Evolutionary conservation across 2,113 vertebrate species (phyloP).

Genomic region (Nyctereutes procyonoides): DNA sequence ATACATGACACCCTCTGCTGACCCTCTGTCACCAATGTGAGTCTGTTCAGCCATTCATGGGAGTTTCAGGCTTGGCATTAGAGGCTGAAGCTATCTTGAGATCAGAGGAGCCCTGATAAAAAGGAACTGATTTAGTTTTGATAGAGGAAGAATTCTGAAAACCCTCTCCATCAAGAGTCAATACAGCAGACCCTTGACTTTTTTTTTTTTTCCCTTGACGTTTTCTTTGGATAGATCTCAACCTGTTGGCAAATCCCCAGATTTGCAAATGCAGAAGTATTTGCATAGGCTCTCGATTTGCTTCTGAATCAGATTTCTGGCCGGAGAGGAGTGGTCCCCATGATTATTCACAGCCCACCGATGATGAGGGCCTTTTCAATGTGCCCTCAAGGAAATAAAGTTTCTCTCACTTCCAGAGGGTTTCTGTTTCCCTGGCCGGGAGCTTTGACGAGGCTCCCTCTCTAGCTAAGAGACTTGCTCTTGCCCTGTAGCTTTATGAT

Average conservation of each 20-base stretch:
- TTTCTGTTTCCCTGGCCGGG: conserved; percentile 2
- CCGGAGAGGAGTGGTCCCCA: background rate
- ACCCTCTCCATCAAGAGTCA: conserved; percentile 7
- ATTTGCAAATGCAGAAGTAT: conserved; percentile 21
- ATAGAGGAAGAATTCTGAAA: conserved; percentile 31
- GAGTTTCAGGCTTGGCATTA: background rate
- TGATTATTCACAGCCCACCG: background rate
- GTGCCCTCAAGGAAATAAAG: background rate
- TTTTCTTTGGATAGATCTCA: background rate
- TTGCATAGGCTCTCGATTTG: conserved; percentile 2
- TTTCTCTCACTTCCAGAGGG: background rate
- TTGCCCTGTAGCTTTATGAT: background rate
- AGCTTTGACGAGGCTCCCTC: background rate
- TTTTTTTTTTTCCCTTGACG: background rate
- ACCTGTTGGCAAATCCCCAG: background rate
- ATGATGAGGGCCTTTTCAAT: background rate
- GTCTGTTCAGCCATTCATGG: background rate
- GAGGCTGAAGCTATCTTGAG: background rate
- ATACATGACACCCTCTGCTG: background rate
- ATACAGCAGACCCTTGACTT: background rate
- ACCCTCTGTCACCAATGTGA: background rate
- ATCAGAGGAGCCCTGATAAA: conserved; percentile 13
- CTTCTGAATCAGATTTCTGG: conserved; percentile 31
- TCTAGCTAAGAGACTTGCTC: background rate
- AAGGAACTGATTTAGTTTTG: background rate